A percentile compares a stretch with the other conserved stretches of the same genome.
These are phyloP conservation scores for Trinorchestia longiramus DNA, from an alignment of 1,140 invertebrate genomes.

Conservation along the genomic window DNA sequence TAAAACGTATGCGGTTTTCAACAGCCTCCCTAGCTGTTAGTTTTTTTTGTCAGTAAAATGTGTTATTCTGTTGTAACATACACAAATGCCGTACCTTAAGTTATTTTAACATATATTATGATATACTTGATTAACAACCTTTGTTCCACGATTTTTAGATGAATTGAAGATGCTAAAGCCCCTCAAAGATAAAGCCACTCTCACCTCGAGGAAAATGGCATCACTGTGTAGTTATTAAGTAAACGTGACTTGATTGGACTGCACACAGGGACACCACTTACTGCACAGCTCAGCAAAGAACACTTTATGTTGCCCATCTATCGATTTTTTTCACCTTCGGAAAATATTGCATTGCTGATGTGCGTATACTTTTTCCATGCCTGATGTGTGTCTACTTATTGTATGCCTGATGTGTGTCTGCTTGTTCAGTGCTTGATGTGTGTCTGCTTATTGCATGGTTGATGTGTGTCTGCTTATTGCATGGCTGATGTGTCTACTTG, in stretches of 20 bases:
- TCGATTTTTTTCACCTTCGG: not conserved
- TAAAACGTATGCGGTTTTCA: too few relatives aligned
- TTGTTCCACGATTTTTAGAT: not conserved
- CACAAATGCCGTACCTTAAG: too few relatives aligned
- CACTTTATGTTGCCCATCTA: not conserved
- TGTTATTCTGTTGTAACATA: too few relatives aligned
- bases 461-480: too few relatives aligned
- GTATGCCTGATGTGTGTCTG: not conserved
- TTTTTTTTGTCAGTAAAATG: too few relatives aligned
- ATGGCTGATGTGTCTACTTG: too few relatives aligned
- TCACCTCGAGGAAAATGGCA: not conserved
- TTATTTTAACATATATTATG: too few relatives aligned
- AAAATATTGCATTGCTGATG: not conserved
- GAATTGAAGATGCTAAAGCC: not conserved
- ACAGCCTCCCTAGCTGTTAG: too few relatives aligned
- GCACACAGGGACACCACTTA: not conserved
- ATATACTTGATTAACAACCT: too few relatives aligned
- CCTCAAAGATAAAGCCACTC: not conserved
- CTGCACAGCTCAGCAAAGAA: not conserved
- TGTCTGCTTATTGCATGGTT: too few relatives aligned
- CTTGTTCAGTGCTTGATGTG: too few relatives aligned
- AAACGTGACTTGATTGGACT: not conserved
- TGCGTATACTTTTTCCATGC: too few relatives aligned
- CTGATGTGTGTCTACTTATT: not conserved
- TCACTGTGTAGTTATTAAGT: not conserved